Base-by-base conservation (phyloP, 2,113 vertebrate species). In the Lipophrys pholis region DNA sequence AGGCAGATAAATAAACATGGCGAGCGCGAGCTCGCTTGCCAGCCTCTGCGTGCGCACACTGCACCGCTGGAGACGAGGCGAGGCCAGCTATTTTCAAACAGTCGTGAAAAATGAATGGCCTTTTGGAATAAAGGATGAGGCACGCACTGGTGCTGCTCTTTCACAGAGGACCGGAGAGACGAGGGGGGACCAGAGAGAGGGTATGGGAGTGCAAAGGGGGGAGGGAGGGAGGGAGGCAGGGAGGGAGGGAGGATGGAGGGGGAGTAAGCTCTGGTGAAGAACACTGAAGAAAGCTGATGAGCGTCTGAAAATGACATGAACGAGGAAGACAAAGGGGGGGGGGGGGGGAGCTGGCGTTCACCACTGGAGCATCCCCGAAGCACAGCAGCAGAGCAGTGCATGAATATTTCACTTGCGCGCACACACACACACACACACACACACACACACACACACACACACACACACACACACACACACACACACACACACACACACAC, bases 371-470 rank as follows among this genome's bases (percentile, higher is more conserved):
- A 87, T 87, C 76, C 79, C 83, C 70, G 80, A 77, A 85, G 80
- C 80, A 81, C 86, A 85, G 83, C 78, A 72, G 71, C 65, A 77
- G 75, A 88, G 89, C 17, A 11, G 50, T 75, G 72, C 82, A 90
- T 92, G 69, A 87, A 91, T 91, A 89, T 88, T 88, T 90, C 84
- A 90, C 72, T 80, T 63, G 64, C 72, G 38, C 59, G 68, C 53
- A 49, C 60, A 78, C 61, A 62, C 53, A 67, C 59, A 46, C 50
- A 80, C 43, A 62, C 64, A 86, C 68, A 59, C 48, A 68, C 67
- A 49, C 64, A 78, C 59, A 75, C 40, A 41, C 40, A 41, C 40
- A 41, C 40, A 41, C 40, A 41, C 40, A 41, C 40, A 41, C n/a
- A n/a, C n/a, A n/a, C n/a, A n/a, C n/a, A n/a, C n/a, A n/a, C n/a